Base-by-base conservation (phyloP, 2,113 vertebrate genomes). In the Accipiter virgatus region DNA sequence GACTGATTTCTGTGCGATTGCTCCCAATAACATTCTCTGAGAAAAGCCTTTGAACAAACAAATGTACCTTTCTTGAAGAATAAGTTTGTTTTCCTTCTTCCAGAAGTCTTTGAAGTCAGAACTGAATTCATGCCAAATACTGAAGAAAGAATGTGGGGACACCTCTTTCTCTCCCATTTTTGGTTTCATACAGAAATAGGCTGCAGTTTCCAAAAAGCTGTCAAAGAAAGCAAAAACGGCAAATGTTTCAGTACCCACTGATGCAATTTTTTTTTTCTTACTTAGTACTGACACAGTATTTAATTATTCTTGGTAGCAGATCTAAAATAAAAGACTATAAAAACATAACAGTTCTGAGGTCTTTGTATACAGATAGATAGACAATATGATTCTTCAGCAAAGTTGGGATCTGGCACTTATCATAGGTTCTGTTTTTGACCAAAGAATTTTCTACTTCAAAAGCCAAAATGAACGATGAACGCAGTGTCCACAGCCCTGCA, bases 31-130 rank as follows among this genome's bases (percentile, higher is more conserved):
- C 81, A 82, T 53, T 88, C 59, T 91, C 72, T 84, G 65, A 91
- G 86, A 95, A 95, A 97, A 97, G 71, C 50, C 86, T 97, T 96
- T 96, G 83, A 95, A 95, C 78, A 98, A 97, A 96, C 93, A 97
- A 90, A 96, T 94, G 85, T 98, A 99, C 99, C 99, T 99, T 96
- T 99, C 99, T 97, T 99, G 99, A 43, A 99, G 98, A 97, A 99
- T 99, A 81, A 98, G 96, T 97, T 99, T 99, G 97, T 99, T 99
- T 97, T 99, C 99, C 88, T 99, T 99, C 97, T 99, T 99, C 99
- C 99, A 99, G 70, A 98, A 98, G 68, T 99, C 99, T 98, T 99
- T 99, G 97, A 99, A 99, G 97, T 99, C 99, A 23, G 99, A 99
- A 89, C 99, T 99, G 98, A 99, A 99, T 97, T 99, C 99, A 59